Evolutionary conservation across 2,113 vertebrate genomes (phyloP), one percentile per base, ranked within the genome.

Genomic region (Oncorhynchus mykiss): DNA sequence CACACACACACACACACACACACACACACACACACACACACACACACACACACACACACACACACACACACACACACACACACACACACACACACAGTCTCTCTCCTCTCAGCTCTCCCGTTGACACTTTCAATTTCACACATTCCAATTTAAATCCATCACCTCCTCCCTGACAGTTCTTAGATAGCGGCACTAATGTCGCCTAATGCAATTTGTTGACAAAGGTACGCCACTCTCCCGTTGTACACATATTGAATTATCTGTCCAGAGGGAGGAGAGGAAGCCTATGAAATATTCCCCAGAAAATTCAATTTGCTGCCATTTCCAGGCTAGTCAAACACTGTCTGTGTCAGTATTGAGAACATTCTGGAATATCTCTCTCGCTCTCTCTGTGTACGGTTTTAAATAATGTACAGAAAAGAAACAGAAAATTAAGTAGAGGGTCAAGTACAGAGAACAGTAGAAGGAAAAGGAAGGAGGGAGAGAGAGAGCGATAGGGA

Each of bases 161-260:
- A 86, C 80, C 81, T 75, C 62, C 75, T 71, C 49, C 65, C 62
- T 77, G 81, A 88, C 86, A 88, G 67, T 59, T 79, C 77, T 79
- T 72, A 69, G 70, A 84, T 79, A 70, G 73, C 45, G 8, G 67
- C 34, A 72, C 82, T 89, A 88, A 91, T 86, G 78, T 80, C 64
- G 72, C 77, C 71, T 85, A 78, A 89, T 90, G 78, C 71, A 86
- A 90, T 90, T 78, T 91, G 90, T 86, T 85, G 81, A 82, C 79
- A 84, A 85, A 87, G 67, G 80, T 83, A 81, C 77, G 70, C 51
- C 74, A 77, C 76, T 72, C 20, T 62, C 8, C 71, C 77, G 70
- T 70, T 80, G 67, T 66, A 62, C 85, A 82, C 78, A 86, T 85
- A 83, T 75, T 78, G 51, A 88, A 89, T 88, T 83, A 89, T 78